Base-by-base conservation (phyloP, 2,113 vertebrate species). In the Marcusenius ussheri region DNA sequence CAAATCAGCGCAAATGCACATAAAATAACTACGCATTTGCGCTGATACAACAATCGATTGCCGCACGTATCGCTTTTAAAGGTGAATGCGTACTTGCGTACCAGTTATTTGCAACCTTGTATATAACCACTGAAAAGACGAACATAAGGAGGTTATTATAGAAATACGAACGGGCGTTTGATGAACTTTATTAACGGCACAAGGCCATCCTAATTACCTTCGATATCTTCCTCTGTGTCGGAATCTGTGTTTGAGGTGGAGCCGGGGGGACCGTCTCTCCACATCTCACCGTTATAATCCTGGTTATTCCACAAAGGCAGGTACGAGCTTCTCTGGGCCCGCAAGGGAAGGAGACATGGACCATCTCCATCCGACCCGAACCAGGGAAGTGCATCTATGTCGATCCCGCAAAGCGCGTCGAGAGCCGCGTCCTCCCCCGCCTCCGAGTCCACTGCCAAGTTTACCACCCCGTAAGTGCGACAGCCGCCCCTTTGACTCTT, bases 231-330 rank as follows among this genome's bases (percentile, higher is more conserved):
- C 1, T 87, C 91, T 3, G 83, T 84, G 35, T 90, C 91, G 24
- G 84, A 89, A 84, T 83, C 0, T 42, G 86, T 0, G 13, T 89
- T 8, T 0, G 90, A 90, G 0, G 89, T 49, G 11, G 91, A 89
- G 11, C 90, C 42, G 45, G 94, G 92, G 9, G 93, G 92, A 1
- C 90, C 31, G 13, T 93, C 91, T 31, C 88, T 92, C 96, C 96
- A 96, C 51, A 0, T 56, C 10, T 91, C 91, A 0, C 96, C 95
- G 0, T 53, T 90, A 90, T 91, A 93, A 90, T 96, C 95, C 80
- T 92, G 91, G 11, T 93, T 94, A 89, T 96, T 96, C 96, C 96
- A 97, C 87, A 96, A 92, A 0, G 96, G 94, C 0, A 97, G 94
- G 9, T 96, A 96, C 4, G 93, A 88, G 6, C 77, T 93, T 51